These are phyloP conservation scores for Drosophila leontia DNA, from an alignment of 1,140 invertebrate genomes.

Conservation along the genomic window DNA sequence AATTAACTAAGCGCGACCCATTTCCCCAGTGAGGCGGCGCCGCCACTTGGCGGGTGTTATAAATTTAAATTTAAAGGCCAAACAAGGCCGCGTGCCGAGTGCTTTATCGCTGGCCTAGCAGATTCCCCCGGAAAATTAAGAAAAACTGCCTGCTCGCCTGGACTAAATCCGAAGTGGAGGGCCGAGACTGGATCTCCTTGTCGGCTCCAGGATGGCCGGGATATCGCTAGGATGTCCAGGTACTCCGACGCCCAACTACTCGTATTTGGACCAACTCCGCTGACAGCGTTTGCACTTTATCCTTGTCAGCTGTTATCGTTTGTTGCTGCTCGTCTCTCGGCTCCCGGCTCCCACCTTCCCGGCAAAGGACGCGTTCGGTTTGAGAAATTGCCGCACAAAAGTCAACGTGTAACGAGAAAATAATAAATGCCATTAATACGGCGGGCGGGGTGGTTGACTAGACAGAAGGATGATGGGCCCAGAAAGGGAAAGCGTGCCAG, in stretches of 20 bases:
- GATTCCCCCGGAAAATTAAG: conserved; percentile 60
- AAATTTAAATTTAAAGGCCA: conserved; percentile 83
- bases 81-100: conserved; percentile 50
- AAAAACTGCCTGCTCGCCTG: conserved; percentile 30
- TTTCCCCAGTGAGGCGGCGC: conserved; percentile 25
- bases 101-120: conserved; percentile 66
- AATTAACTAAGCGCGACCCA: conserved; percentile 68
- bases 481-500: conserved; percentile 50
- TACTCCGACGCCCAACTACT: conserved; percentile 28
- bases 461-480: conserved; percentile 9
- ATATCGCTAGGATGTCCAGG: conserved; percentile 22
- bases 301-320: conserved; percentile 79
- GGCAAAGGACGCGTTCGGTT: conserved; percentile 40
- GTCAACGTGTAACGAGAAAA: conserved; percentile 83
- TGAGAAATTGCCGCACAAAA: conserved; percentile 81
- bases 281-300: conserved; percentile 79
- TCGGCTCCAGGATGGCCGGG: not conserved
- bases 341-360: not conserved
- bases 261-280: conserved; percentile 44
- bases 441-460: conserved; percentile 28
- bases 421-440: conserved; percentile 83
- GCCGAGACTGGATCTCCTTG: conserved; percentile 10
- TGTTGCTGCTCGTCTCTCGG: conserved; percentile 36
- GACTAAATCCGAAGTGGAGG: conserved; percentile 22
- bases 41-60: conserved; percentile 51